Evolutionary conservation across 2,888 invertebrate species (phyloP), one percentile per base, ranked within the genome.

Genomic region (Epiblema foenella): DNA sequence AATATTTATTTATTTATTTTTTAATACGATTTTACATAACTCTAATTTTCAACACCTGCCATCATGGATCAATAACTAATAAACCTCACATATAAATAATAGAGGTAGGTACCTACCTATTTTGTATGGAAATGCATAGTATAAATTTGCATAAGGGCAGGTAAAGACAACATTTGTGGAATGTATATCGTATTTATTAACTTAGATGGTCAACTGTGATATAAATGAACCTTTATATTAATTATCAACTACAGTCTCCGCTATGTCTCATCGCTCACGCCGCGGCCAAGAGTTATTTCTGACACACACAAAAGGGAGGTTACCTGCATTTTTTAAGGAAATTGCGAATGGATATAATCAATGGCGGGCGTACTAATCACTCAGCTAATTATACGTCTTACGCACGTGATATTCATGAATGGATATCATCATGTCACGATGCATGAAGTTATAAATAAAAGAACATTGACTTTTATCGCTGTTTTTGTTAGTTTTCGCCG

Each of bases 301-400:
- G 79, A 73, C 77, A 82, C 79, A 70, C 71, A 83, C 79, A 83
- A 86, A 83, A 83, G 79, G 81, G 80, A 81, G 80, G 81, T 81
- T 81, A 80, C 69, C 54, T 75, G 77, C 77, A 74, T 78, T 81
- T 84, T 84, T 84, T 81, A 79, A 83, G 80, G 80, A 82, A 85
- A 85, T 82, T 79, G 80, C 76, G 72, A 77, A 77, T 74, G 72
- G 56, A 76, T 76, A 70, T 74, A 76, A 79, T 81, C 78, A 78
- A 74, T 67, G 17, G 82, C 80, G 77, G 83, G 82, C 76, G 82
- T 76, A 52, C 73, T 79, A 81, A 80, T 83, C 75, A 78, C 77
- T 79, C 68, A 70, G 74, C 67, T 63, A 68, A 63, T 73, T 74
- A 77, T 57, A 68, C 33, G 59, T 59, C 42, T 52, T 51, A 51